Evolutionary conservation across 2,797 vertebrate species (phyloP).

Genomic region (Florisuga fusca): DNA sequence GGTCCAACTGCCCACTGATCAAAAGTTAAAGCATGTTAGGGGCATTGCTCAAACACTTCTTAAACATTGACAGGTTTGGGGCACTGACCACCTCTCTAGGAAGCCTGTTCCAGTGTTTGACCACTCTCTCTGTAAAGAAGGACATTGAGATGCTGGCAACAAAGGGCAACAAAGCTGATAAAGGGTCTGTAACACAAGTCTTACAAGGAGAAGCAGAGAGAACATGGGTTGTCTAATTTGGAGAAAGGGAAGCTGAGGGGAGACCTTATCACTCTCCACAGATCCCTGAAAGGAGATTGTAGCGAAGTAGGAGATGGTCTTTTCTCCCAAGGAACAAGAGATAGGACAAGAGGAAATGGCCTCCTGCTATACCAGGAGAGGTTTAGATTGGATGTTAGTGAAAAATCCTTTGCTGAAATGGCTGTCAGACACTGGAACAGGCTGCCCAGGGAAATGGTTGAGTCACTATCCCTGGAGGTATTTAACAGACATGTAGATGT

Average conservation of each 20-base stretch:
- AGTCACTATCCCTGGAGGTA: not conserved
- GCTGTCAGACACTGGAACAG: not conserved
- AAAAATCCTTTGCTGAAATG: not conserved
- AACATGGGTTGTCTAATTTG: not conserved
- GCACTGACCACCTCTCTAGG: not conserved
- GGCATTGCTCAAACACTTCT: not conserved
- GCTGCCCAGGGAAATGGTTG: not conserved
- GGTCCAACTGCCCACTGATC: not conserved
- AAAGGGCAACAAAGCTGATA: not conserved
- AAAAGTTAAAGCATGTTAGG: not conserved
- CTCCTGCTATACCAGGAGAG: not conserved
- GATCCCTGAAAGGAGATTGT: not conserved
- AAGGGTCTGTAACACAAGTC: not conserved
- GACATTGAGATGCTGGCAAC: not conserved
- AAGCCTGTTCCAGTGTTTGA: not conserved
- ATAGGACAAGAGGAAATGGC: not conserved
- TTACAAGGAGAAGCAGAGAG: not conserved
- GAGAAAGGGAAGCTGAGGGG: not conserved
- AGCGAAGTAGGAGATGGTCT: accelerated
- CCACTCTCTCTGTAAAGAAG: not conserved
- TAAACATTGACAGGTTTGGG: not conserved
- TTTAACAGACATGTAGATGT: not conserved
- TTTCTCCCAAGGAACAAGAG: not conserved
- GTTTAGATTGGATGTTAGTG: not conserved
- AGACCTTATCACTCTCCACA: not conserved